Evolutionary conservation across 2,888 invertebrate genomes (phyloP), one percentile per base, ranked within the genome.

Genomic region (Macrophya annulata): DNA sequence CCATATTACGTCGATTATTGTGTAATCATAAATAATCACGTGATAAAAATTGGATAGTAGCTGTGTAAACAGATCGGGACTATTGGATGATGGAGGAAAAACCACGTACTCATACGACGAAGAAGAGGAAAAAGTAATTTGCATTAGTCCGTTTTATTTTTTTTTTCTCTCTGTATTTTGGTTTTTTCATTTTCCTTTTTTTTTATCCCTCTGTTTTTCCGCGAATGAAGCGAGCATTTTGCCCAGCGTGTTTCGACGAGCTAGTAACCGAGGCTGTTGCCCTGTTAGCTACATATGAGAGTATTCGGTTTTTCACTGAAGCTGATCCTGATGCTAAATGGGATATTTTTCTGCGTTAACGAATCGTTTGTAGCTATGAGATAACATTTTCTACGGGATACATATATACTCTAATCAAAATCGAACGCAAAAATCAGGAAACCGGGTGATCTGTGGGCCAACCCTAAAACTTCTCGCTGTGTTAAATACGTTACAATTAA

Each of bases 281-380:
- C 62, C 25, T 62, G 25, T 21, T 25, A 21, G 25, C 68, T 37
- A 65, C 15, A 31, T 65, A 65, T 12, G 8, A 17, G 55, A 77
- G 25, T 48, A 15, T 51, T 77, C 37, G 8, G 55, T 77, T 77
- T 51, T 77, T 55, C 17, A 79, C 6, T 17, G 5, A 59, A 37
- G 72, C 45, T 31, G 84, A 82, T 74, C 76, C 62, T 81, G 85
- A 86, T 84, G 85, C 84, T 77, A 40, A 51, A 55, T 55, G 55
- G 55, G 55, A n/a, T 51, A 77, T 17, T 77, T 77, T 77, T 77
- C 25, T 43, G 1, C 77, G 51, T 77, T 77, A 77, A 77, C 77
- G 51, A 55, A 55, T 77, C 55, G 55, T 31, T 77, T 55, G 77
- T 77, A 6, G 31, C 51, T 17, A n/a, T 17, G 15, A 51, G 77